phyloP scores from a whole-genome alignment of 2,113 vertebrate genomes.

The Sigmodon hispidus region DNA sequence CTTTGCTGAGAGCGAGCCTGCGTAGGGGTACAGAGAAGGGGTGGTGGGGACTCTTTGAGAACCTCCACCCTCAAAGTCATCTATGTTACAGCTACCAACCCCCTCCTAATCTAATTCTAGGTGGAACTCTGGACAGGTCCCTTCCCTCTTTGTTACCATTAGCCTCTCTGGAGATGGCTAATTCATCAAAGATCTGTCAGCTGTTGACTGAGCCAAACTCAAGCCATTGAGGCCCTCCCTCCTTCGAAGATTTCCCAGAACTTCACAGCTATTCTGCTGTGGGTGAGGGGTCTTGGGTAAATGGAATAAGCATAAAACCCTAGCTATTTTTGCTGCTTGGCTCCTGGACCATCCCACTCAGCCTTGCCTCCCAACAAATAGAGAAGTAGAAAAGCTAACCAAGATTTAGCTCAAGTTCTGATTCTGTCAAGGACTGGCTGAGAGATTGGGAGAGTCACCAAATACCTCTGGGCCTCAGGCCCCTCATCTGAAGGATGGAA shows the following conservation, averaged over 20 bases:
- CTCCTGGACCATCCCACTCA: not conserved
- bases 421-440: not conserved
- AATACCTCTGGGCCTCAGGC: conserved; percentile 1
- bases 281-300: not conserved
- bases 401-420: not conserved
- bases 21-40: conserved; percentile 71
- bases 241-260: not conserved
- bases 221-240: not conserved
- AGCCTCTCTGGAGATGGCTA: not conserved
- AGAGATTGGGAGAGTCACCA: not conserved
- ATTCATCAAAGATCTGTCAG: not conserved
- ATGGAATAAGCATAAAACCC: not conserved
- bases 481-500: not conserved
- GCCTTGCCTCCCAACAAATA: not conserved
- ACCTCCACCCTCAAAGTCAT: not conserved
- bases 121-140: not conserved
- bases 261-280: not conserved
- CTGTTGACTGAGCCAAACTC: not conserved
- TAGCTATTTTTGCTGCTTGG: not conserved
- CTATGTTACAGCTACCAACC: not conserved
- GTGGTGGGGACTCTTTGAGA: conserved; percentile 62
- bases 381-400: not conserved
- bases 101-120: not conserved
- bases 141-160: not conserved
- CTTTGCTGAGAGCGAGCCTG: conserved; percentile 59